Evolutionary conservation across 1,140 invertebrate species (phyloP), one percentile per base, ranked within the genome.

Genomic region (Drosophila parabipectinata): DNA sequence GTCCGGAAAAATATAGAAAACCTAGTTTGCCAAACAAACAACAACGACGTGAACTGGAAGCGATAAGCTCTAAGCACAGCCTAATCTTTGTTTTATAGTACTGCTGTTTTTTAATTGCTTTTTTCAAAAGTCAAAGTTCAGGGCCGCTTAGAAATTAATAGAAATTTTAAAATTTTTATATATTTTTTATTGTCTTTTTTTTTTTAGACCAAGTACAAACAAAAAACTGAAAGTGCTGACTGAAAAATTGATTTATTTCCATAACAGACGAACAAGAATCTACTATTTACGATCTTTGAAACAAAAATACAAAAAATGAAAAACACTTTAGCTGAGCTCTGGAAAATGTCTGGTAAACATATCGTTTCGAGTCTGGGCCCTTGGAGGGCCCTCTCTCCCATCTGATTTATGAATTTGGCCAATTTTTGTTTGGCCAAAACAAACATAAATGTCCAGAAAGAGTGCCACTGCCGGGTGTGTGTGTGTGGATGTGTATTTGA

Each of bases 341-440:
- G 21, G 28, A 12, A 57, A 48, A 34, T 45, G 15, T 47, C 58
- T 28, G 12, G 7, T 21, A 24, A 55, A 41, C 39, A 41, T 5
- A n/a, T 41, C 2, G 39, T 12, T 3, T 41, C 12, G 39, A n/a
- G 32, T 32, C 32, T 37, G 6, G 15, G 41, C 44, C 52, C 66
- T 68, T 50, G 32, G 18, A 39, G 52, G 54, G 30, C 32, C 15
- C 15, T 56, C 41, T 37, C 41, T 18, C 9, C 39, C 41, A 5
- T 6, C 51, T 48, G 63, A 68, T 68, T 69, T 69, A 55, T 69
- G 66, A 69, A 48, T 69, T 47, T 26, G 34, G 66, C 66, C 28
- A 18, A 63, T 24, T 63, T 64, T 64, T 63, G 63, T 67, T 64
- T 67, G 63, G 26, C 24, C 45, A 21, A 69, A 69, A 56, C 63